Conservation (phyloP, 2,113 vertebrate species). For the Carassius carassius region DNA sequence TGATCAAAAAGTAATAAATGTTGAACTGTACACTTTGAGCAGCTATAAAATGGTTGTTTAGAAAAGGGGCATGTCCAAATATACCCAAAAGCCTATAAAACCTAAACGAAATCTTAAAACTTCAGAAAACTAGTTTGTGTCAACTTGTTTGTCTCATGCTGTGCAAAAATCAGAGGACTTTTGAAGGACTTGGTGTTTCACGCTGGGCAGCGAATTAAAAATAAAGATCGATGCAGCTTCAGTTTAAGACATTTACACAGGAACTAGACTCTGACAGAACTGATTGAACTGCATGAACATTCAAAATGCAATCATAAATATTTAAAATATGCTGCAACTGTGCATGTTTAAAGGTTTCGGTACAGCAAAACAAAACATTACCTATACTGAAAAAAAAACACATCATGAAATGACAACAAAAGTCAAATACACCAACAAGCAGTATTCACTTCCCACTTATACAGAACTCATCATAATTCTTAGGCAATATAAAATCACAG, state of each 20-base stretch:
- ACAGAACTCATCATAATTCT: background rate
- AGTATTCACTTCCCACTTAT: background rate
- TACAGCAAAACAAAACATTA: background rate
- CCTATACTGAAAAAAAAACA: background rate
- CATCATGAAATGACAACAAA: background rate
- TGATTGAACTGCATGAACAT: constrained; percentile 22
- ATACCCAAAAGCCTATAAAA: background rate
- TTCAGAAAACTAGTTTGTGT: background rate
- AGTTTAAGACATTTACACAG: background rate
- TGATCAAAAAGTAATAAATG: too few relatives aligned
- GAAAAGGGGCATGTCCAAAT: too few relatives aligned
- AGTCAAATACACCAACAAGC: background rate
- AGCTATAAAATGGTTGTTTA: too few relatives aligned
- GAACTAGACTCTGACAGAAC: background rate
- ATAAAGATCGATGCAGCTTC: constrained; percentile 23
- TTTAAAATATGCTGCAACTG: constrained; percentile 4
- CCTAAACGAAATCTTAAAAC: too few relatives aligned
- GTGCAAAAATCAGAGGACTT: constrained; percentile 19
- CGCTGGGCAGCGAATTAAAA: constrained; percentile 31
- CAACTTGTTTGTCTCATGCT: constrained; percentile 21
- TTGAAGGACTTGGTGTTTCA: constrained; percentile 13
- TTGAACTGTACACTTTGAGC: too few relatives aligned
- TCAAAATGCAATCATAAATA: constrained; percentile 7
- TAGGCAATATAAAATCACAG: too few relatives aligned
- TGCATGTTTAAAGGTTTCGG: background rate